Conservation (phyloP, 2,888 invertebrate species). For the Epinotia brunnichana region DNA sequence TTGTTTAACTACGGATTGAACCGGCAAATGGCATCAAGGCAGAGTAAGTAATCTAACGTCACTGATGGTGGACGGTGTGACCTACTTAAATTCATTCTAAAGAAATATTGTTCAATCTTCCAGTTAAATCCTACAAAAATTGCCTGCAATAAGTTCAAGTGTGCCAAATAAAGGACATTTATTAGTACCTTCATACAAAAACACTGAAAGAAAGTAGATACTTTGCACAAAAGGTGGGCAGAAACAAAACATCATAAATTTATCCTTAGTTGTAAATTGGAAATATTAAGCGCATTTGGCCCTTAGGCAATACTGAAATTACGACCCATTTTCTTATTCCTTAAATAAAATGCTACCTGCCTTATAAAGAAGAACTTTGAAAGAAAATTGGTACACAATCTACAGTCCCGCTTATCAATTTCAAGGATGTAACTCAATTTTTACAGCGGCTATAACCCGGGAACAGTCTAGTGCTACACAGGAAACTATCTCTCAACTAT, state of each 20-base stretch:
- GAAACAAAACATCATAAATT: conserved; percentile 7
- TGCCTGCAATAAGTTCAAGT: no score
- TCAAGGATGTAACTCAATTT: conserved; percentile 20
- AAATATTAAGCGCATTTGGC: conserved; percentile 19
- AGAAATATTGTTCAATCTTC: not conserved
- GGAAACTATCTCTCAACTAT: conserved; percentile 31
- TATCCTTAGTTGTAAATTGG: conserved; percentile 12
- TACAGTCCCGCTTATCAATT: conserved; percentile 24
- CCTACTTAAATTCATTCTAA: not conserved
- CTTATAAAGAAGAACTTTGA: not conserved
- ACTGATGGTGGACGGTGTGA: no score
- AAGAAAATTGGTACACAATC: not conserved
- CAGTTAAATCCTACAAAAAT: not conserved
- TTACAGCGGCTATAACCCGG: conserved; percentile 17
- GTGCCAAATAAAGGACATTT: not conserved
- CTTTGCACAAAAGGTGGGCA: no score
- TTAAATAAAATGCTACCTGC: conserved; percentile 10
- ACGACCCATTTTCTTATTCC: conserved; percentile 10
- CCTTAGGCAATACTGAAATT: conserved; percentile 10
- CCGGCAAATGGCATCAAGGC: no score
- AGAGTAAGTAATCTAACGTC: no score
- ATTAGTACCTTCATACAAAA: not conserved
- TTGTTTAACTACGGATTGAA: no score
- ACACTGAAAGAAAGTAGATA: not conserved
- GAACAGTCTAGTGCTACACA: conserved; percentile 13